Conservation (phyloP, 2,797 vertebrate species). For the Euthynnus affinis region DNA sequence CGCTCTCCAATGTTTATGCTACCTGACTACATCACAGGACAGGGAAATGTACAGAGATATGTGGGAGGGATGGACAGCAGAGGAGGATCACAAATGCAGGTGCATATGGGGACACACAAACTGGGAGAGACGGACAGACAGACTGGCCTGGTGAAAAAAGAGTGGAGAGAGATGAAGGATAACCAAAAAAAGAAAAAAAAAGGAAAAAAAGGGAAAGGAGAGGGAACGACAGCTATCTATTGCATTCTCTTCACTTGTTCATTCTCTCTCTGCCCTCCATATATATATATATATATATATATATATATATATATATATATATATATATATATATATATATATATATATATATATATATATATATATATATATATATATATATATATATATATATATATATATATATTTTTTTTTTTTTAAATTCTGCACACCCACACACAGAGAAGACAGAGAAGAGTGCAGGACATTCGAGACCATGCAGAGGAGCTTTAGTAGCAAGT, state of each 20-base stretch:
- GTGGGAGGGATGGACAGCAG: slow-evolving; percentile 61
- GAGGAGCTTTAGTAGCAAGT: slow-evolving; percentile 68
- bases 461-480: slow-evolving; percentile 77
- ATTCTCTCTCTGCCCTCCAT: slow-evolving; percentile 66
- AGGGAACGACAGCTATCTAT: slow-evolving; percentile 62
- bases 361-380: too few species aligned
- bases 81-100: slow-evolving; percentile 50
- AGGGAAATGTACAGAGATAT: slow-evolving; percentile 67
- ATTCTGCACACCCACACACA: slow-evolving; percentile 72
- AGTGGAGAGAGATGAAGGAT: slow-evolving; percentile 69
- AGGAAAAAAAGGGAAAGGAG: slow-evolving; percentile 54
- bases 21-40: slow-evolving; percentile 63
- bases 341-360: too few species aligned
- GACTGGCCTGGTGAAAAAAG: slow-evolving; percentile 72
- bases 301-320: too few species aligned
- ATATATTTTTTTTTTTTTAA: background rate
- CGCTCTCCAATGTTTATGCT: slow-evolving; percentile 43
- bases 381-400: slow-evolving; percentile 8
- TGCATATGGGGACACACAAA: slow-evolving; percentile 69
- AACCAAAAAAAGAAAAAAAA: slow-evolving; percentile 35
- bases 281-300: background rate
- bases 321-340: too few species aligned
- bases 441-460: slow-evolving; percentile 70
- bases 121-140: slow-evolving; percentile 70
- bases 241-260: slow-evolving; percentile 66